These are phyloP conservation scores for Bombyx mandarina DNA, from an alignment of 1,140 invertebrate species.

Conservation along the genomic window DNA sequence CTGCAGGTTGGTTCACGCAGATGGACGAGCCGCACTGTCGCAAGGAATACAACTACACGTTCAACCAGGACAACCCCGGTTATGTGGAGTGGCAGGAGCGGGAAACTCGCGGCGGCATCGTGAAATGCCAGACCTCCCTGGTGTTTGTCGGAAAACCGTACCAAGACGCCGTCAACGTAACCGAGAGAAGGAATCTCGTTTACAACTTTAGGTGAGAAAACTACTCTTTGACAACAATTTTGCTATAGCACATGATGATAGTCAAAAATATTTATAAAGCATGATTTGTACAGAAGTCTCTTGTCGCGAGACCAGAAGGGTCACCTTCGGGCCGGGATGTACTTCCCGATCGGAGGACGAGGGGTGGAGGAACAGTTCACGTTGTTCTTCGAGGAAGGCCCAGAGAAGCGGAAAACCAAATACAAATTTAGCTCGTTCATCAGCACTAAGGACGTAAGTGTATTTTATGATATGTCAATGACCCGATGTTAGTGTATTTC, in stretches of 20 bases:
- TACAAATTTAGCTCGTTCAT: constrained; percentile 52
- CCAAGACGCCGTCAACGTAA: constrained; percentile 85
- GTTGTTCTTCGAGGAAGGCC: constrained; percentile 45
- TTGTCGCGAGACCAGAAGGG: constrained; percentile 86
- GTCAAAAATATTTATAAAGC: not conserved
- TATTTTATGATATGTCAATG: not conserved
- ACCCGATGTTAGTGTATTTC: too few species aligned
- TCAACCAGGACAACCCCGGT: constrained; percentile 74
- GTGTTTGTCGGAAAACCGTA: constrained; percentile 86
- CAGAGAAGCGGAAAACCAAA: constrained; percentile 47
- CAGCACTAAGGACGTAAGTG: constrained; percentile 43
- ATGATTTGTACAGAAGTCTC: constrained; percentile 73
- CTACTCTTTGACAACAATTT: not conserved
- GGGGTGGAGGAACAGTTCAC: constrained; percentile 53
- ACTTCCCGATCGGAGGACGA: constrained; percentile 73
- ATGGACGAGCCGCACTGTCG: constrained; percentile 79
- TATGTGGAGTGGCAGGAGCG: constrained; percentile 89
- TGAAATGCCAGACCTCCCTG: constrained; percentile 77
- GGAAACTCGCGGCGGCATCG: constrained; percentile 74
- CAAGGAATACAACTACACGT: constrained; percentile 87
- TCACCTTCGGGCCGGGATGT: constrained; percentile 84
- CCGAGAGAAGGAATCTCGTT: constrained; percentile 89
- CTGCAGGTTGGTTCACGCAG: constrained; percentile 84
- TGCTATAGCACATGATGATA: not conserved
- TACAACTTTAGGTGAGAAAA: constrained; percentile 81